Conservation (phyloP, 2,888 invertebrate species). For the Lamellibrachia columna region DNA sequence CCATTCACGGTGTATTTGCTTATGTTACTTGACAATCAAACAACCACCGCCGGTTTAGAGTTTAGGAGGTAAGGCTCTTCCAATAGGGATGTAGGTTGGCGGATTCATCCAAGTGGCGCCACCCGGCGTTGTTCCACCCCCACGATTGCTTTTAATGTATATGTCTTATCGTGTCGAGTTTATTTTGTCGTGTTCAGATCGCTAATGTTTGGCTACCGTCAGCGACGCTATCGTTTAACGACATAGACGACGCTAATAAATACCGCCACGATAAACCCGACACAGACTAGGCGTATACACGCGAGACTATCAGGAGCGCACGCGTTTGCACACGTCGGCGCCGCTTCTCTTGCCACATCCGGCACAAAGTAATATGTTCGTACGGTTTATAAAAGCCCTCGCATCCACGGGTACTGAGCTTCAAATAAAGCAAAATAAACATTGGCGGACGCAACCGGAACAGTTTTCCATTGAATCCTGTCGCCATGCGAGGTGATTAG, state of each 20-base stretch:
- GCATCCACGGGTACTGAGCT: background rate
- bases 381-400: background rate
- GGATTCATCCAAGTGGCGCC: too few relatives aligned
- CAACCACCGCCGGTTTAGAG: too few relatives aligned
- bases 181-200: background rate
- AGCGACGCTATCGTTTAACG: background rate
- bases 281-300: background rate
- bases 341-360: background rate
- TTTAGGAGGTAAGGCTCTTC: too few relatives aligned
- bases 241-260: background rate
- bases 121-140: background rate
- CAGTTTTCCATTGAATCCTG: background rate
- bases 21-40: too few relatives aligned
- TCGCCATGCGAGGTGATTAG: background rate
- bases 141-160: background rate
- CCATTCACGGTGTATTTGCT: too few relatives aligned
- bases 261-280: background rate
- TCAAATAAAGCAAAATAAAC: background rate
- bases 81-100: too few relatives aligned
- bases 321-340: background rate
- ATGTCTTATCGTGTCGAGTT: background rate
- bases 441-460: background rate
- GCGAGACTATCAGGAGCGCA: background rate
- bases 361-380: background rate
- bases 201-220: conserved; percentile 3